Percentiles rank a stretch among this genome's conserved stretches.
These are phyloP conservation scores for Odocoileus hemionus DNA, from an alignment of 2,113 vertebrate genomes.

Conservation along the genomic window DNA sequence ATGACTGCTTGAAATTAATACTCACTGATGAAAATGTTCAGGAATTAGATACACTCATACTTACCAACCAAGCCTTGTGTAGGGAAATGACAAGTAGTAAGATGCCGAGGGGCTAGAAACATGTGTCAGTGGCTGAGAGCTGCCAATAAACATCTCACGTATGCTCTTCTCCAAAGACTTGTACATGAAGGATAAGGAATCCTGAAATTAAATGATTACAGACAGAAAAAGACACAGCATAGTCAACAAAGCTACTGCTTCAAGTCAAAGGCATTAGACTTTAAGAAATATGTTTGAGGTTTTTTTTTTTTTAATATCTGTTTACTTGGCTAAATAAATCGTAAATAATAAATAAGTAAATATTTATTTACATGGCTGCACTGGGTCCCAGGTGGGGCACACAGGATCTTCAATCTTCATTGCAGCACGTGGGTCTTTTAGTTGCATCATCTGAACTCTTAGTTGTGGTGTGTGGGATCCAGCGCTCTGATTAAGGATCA, in stretches of 20 bases:
- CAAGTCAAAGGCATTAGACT: neutral
- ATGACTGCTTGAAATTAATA: neutral
- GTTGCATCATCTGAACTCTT: neutral
- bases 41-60: neutral
- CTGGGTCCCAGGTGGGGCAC: neutral
- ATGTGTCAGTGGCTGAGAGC: conserved; percentile 56
- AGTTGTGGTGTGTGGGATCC: neutral
- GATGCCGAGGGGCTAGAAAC: conserved; percentile 74
- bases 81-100: conserved; percentile 78
- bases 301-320: neutral
- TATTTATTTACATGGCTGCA: neutral
- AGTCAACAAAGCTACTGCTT: neutral
- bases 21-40: neutral
- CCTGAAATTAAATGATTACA: conserved; percentile 65
- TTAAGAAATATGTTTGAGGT: neutral
- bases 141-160: conserved; percentile 21
- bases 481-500: neutral
- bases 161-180: conserved; percentile 53
- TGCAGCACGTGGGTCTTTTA: neutral
- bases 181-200: conserved; percentile 73
- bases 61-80: conserved; percentile 84
- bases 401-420: neutral
- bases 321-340: too few relatives aligned
- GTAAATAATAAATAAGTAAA: too few relatives aligned
- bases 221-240: neutral